Base-by-base conservation (phyloP, 2,797 vertebrate species). In the Atherinosoma microstoma region DNA sequence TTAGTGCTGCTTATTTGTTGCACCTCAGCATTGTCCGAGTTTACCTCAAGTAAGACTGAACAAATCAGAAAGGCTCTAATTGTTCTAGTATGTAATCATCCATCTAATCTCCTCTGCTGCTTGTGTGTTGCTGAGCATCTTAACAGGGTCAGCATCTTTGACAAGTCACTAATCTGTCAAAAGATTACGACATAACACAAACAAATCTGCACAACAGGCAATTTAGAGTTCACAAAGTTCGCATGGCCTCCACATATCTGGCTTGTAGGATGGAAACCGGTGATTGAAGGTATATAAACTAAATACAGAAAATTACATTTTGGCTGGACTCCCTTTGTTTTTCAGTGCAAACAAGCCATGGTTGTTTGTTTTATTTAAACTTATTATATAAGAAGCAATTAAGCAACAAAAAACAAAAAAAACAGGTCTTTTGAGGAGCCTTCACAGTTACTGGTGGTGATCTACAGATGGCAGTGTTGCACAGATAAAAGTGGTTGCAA, bases 381-480 rank as follows among this genome's bases (percentile, higher is more conserved):
- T 24, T 82, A 70, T 87, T 86, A 70, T 57, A 65, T 45, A 81
- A 86, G 64, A 35, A 72, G 64, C 60, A 76, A 70, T 82, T 30
- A 47, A 72, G 42, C 11, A 57, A 65, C n/a, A n/a, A n/a, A n/a
- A n/a, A n/a, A n/a, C n/a, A n/a, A n/a, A n/a, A n/a, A n/a, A n/a
- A n/a, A n/a, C n/a, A n/a, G n/a, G n/a, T n/a, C 30, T 74, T 67
- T 56, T 74, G 40, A 78, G 42, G 47, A 58, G 70, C 35, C 62
- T 65, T 64, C 40, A 42, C 9, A 56, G 5, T 56, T 65, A 22
- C 7, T 58, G 12, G 51, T 59, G 11, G 34, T 75, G 49, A 58
- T 68, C 91, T 73, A 63, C 70, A 94, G 92, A 80, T 90, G 93
- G 88, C 91, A 83, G 80, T 86, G 78, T 82, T 91, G 83, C 64